Conservation (phyloP, 2,797 vertebrate genomes). For the Amblyraja radiata region DNA sequence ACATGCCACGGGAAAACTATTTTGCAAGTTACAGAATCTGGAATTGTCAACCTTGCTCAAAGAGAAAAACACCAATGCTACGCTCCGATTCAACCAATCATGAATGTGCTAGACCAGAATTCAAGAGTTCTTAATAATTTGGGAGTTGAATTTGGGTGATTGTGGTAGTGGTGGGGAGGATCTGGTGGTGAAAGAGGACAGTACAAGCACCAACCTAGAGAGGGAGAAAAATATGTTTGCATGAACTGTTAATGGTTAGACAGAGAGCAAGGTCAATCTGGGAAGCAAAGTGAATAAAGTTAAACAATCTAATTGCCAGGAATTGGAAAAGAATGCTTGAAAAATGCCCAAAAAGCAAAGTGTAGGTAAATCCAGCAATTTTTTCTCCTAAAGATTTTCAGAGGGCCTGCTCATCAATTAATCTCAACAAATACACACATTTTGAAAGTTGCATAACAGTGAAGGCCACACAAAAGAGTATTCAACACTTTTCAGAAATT, state of each 20-base stretch:
- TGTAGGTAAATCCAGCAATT: too few species aligned
- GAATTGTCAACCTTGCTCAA: not conserved
- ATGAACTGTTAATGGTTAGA: not conserved
- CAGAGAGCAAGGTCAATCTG: not conserved
- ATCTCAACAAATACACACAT: not conserved
- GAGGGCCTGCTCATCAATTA: not conserved
- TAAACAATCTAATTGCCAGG: not conserved
- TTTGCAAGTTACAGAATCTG: not conserved
- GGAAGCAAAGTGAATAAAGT: not conserved
- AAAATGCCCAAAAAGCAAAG: not conserved
- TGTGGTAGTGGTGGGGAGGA: not conserved
- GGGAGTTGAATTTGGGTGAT: too few species aligned
- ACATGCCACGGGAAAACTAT: not conserved
- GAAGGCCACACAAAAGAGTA: not conserved
- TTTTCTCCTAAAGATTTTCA: not conserved
- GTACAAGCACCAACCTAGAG: not conserved
- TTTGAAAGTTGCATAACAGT: not conserved
- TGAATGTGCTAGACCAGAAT: not conserved
- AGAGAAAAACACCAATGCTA: not conserved
- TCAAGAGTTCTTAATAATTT: not conserved
- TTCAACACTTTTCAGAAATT: not conserved
- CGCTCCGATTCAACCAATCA: not conserved
- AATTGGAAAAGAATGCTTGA: too few species aligned
- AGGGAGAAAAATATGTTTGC: not conserved
- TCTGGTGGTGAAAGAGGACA: not conserved